These are phyloP conservation scores for Enteromius anoplus DNA, from an alignment of 2,797 vertebrate genomes.

Conservation along the genomic window DNA sequence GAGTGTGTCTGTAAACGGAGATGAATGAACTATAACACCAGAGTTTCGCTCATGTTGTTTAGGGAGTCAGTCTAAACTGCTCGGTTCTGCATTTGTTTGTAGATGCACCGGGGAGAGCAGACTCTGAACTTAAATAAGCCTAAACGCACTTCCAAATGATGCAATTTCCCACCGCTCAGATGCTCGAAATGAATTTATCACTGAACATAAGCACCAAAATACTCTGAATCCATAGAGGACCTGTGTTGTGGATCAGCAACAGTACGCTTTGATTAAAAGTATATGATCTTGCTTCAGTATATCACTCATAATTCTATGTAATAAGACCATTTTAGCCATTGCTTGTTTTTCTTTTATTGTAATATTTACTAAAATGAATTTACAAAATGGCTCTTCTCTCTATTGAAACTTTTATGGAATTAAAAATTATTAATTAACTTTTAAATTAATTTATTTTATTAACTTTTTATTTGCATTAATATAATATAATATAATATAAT, in stretches of 20 bases:
- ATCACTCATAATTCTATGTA: not conserved
- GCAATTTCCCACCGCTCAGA: not conserved
- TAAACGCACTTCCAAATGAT: not conserved
- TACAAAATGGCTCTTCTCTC: not conserved
- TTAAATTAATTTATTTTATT: no score
- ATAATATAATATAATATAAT: not conserved
- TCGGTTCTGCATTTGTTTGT: not conserved
- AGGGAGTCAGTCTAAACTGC: not conserved
- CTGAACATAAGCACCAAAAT: not conserved
- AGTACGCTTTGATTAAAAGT: not conserved
- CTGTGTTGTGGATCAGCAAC: not conserved
- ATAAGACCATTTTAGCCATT: not conserved
- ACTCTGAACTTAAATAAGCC: not conserved
- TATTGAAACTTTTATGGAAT: not conserved
- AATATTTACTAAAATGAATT: not conserved
- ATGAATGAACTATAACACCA: conserved; percentile 1
- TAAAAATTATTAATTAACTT: not conserved
- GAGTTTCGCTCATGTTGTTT: not conserved
- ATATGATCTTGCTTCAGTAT: not conserved
- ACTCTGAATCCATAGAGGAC: not conserved
- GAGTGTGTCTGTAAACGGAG: conserved; percentile 1
- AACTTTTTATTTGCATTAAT: not conserved
- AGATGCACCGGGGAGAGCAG: not conserved
- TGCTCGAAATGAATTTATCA: conserved; percentile 1
- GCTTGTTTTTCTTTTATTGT: not conserved